phyloP scores from a whole-genome alignment of 2,113 vertebrate species.

The Bos indicus region DNA sequence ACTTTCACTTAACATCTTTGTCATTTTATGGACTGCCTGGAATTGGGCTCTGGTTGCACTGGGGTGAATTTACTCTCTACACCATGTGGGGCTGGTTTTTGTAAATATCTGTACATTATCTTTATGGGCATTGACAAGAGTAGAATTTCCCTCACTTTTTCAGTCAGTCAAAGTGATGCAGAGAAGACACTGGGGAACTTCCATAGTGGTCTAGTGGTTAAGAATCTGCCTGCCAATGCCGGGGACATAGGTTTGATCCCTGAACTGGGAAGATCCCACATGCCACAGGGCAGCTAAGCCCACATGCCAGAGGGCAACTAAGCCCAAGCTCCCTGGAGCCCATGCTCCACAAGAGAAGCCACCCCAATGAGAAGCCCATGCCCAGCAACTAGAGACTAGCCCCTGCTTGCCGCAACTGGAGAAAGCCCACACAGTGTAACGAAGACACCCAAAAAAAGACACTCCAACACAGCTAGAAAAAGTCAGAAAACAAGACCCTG shows the following conservation, averaged over 20 bases:
- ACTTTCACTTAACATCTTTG: background rate
- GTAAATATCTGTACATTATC: background rate
- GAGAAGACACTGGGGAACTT: background rate
- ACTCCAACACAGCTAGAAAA: background rate
- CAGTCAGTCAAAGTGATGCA: background rate
- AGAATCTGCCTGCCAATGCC: background rate
- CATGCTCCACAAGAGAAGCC: background rate
- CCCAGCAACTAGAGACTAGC: background rate
- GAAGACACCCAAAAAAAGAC: background rate
- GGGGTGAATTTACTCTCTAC: background rate
- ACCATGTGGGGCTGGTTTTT: background rate
- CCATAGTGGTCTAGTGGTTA: background rate
- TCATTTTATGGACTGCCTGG: background rate
- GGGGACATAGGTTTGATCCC: background rate
- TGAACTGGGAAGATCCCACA: background rate
- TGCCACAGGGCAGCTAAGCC: background rate
- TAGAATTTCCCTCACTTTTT: background rate
- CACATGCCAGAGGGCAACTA: background rate
- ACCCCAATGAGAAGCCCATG: background rate
- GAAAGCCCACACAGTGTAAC: background rate
- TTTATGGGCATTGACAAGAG: background rate
- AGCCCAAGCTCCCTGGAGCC: background rate
- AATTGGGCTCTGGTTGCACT: background rate
- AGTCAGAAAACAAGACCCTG: background rate
- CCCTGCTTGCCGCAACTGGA: background rate